Conservation (phyloP, 2,888 invertebrate genomes). For the Perithous albicinctus region DNA sequence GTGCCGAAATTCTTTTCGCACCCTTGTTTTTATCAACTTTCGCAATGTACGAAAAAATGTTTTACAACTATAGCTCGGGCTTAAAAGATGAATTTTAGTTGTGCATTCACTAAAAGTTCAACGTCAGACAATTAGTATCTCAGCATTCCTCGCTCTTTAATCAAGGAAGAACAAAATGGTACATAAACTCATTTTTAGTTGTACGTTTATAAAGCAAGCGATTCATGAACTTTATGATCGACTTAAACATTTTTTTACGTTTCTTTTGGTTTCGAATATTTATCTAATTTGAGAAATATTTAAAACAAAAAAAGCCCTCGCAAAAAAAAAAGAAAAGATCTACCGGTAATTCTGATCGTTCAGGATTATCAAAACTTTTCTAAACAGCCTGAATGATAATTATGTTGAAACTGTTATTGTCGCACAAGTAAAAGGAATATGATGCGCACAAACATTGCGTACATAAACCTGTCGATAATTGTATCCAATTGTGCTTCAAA, state of each 20-base stretch:
- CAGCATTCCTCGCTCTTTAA: not conserved
- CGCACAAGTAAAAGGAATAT: conserved; percentile 55
- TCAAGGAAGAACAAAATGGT: not conserved
- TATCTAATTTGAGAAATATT: not conserved
- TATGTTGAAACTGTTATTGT: conserved; percentile 56
- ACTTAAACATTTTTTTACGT: not conserved
- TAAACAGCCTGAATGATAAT: conserved; percentile 34
- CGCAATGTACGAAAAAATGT: conserved; percentile 39
- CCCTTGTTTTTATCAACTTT: conserved; percentile 24
- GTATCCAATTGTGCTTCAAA: conserved; percentile 7
- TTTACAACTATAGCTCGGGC: conserved; percentile 14
- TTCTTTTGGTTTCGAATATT: not conserved
- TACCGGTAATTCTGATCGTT: conserved; percentile 34
- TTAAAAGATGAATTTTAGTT: conserved; percentile 37
- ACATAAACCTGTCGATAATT: conserved; percentile 11
- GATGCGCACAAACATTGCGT: conserved; percentile 22
- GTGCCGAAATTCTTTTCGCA: conserved; percentile 45
- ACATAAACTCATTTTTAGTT: not conserved
- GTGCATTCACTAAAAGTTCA: conserved; percentile 24
- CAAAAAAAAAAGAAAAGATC: not conserved
- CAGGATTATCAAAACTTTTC: conserved; percentile 11
- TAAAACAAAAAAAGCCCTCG: not conserved
- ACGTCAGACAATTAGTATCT: conserved; percentile 3
- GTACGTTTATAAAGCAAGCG: not conserved
- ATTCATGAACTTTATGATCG: not conserved